Percentiles rank a stretch among this genome's conserved stretches.
Evolutionary conservation across 2,888 invertebrate genomes (phyloP).

Genomic region (Caenorhabditis parvicauda): DNA sequence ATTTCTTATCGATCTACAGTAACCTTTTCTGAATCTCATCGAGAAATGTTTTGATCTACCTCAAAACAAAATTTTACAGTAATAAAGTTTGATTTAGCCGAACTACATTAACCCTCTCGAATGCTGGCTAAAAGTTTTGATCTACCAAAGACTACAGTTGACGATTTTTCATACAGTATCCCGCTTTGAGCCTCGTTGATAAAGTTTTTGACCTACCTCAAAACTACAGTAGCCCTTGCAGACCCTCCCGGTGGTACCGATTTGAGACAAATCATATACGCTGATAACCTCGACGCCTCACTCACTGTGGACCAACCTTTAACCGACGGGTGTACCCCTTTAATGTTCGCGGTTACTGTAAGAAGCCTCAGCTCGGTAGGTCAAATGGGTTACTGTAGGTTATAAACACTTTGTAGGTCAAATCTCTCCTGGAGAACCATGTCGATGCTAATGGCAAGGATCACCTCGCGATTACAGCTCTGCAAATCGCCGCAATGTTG

Average conservation of each 20-base stretch:
- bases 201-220: no score
- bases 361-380: constrained; percentile 27
- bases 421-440: constrained; percentile 10
- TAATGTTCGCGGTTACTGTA: constrained; percentile 33
- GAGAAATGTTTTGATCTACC: no score
- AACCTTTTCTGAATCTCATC: no score
- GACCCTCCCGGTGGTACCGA: constrained; percentile 7
- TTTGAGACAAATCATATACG: constrained; percentile 12
- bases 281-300: constrained; percentile 4
- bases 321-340: constrained; percentile 25
- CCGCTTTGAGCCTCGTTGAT: no score
- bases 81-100: no score
- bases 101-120: no score
- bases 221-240: no score
- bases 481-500: constrained; percentile 27
- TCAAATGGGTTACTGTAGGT: not conserved
- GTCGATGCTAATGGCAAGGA: constrained; percentile 24
- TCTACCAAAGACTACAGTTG: no score
- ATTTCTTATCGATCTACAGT: no score
- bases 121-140: no score
- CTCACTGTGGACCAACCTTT: constrained; percentile 10
- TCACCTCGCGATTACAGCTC: constrained; percentile 16
- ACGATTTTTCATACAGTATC: no score
- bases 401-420: constrained; percentile 3
- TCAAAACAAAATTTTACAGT: no score